phyloP scores from a whole-genome alignment of 1,140 invertebrate species.

The Trichonephila clavata region DNA sequence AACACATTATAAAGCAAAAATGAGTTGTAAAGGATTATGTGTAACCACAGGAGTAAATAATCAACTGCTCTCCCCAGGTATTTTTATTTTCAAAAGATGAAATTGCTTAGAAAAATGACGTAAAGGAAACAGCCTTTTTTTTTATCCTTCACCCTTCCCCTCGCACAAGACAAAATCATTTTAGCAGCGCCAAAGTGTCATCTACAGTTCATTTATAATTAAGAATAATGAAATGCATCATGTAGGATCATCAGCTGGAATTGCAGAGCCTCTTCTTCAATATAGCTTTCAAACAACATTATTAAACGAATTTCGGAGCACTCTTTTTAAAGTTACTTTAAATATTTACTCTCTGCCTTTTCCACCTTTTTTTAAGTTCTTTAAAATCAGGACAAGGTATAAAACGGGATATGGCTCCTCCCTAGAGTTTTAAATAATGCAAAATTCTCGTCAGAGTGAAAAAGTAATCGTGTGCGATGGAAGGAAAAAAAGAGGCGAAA shows the following conservation, averaged over 20 bases:
- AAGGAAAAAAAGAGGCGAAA: background rate
- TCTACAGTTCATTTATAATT: background rate
- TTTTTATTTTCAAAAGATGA: too few species aligned
- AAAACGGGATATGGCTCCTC: conserved; percentile 4
- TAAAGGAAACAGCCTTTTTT: too few species aligned
- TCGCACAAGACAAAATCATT: too few species aligned
- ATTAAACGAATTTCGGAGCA: background rate
- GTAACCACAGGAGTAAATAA: too few species aligned
- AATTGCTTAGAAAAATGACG: too few species aligned
- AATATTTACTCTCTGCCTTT: background rate
- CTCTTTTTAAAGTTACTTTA: conserved; percentile 6
- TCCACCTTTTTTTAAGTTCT: background rate
- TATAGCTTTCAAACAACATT: background rate
- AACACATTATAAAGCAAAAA: too few species aligned
- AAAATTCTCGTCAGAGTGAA: background rate
- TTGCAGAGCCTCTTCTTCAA: background rate
- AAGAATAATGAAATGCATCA: background rate
- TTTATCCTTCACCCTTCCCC: too few species aligned
- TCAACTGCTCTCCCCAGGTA: too few species aligned
- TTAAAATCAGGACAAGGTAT: conserved; percentile 7
- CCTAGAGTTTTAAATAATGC: background rate
- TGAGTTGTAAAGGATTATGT: too few species aligned
- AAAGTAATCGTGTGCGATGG: background rate
- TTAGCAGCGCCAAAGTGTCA: too few species aligned
- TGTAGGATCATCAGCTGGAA: background rate